Evolutionary conservation across 2,113 vertebrate species (phyloP), one percentile per base, ranked within the genome.

Genomic region (Chamaea fasciata): DNA sequence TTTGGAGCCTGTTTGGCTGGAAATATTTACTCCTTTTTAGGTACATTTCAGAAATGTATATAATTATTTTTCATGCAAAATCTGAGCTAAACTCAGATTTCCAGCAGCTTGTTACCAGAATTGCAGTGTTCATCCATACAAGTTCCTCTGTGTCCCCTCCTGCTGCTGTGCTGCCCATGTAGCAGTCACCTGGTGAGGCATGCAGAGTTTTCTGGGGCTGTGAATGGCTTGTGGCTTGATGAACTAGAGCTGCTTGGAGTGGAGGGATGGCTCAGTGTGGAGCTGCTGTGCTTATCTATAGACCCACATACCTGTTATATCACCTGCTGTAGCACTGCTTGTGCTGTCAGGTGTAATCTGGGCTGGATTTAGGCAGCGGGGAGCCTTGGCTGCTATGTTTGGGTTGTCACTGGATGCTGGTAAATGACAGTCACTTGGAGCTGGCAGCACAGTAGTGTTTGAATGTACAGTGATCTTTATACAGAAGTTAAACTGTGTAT

Each of bases 1-100:
- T 41, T 79, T 77, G 37, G 9, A 83, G 57, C n/a, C 78, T 46
- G 1, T 49, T 63, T 6, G 4, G 35, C 35, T 69, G 55, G n/a
- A 88, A 83, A 28, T 35, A 19, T 2, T 0, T 26, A 9, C 0
- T 50, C 1, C 1, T 20, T 47, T 78, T 9, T 55, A 60, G 42
- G 59, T 42, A 15, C 9, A 6, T 41, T 76, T 73, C 33, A 63
- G 35, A 69, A 62, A 5, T 27, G 20, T 49, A 2, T 44, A 39
- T 39, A 8, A 47, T 21, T 82, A 14, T 67, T 85, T 70, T 89
- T 24, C 57, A 4, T 52, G 35, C 13, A 30, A 60, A 49, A 46
- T 27, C 15, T 39, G 37, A 64, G 39, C 21, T 75, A 30, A 87
- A 65, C 44, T 74, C 37, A 30, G 11, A 16, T 46, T 91, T 42